Conservation (phyloP, 2,113 vertebrate species). For the Hassar affinis region DNA sequence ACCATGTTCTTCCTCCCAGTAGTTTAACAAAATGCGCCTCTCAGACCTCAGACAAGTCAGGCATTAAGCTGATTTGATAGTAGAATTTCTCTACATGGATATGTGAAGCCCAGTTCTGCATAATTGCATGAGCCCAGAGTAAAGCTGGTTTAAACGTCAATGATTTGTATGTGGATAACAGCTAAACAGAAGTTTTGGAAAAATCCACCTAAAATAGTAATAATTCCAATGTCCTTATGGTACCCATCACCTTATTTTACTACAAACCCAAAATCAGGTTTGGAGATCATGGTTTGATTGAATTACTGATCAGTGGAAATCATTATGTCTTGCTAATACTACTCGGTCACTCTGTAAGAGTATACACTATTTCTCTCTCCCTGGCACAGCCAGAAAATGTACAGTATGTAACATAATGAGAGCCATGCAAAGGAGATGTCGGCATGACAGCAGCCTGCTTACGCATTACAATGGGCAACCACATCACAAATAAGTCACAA, state of each 20-base stretch:
- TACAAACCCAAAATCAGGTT: not conserved
- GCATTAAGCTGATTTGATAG: not conserved
- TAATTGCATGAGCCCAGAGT: not conserved
- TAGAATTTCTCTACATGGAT: not conserved
- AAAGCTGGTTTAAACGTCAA: not conserved
- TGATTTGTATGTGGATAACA: too few relatives aligned
- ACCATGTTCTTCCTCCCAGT: not conserved
- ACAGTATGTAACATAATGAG: constrained; percentile 86
- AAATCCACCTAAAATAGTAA: not conserved
- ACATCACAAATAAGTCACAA: constrained; percentile 94
- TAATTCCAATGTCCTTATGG: not conserved
- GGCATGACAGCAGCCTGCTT: constrained; percentile 84
- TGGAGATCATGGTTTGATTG: not conserved
- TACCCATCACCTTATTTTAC: too few relatives aligned
- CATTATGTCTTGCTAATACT: not conserved
- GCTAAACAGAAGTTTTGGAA: not conserved
- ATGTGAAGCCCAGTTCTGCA: not conserved
- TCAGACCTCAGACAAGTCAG: too few relatives aligned
- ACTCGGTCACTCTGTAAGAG: not conserved
- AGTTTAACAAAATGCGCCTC: not conserved
- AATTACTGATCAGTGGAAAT: not conserved
- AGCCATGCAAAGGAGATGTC: constrained; percentile 91
- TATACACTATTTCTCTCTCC: constrained; percentile 43
- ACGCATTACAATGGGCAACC: constrained; percentile 85
- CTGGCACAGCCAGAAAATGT: constrained; percentile 78